These are phyloP conservation scores for Acanthis flammea DNA, from an alignment of 2,797 vertebrate genomes.

Conservation along the genomic window DNA sequence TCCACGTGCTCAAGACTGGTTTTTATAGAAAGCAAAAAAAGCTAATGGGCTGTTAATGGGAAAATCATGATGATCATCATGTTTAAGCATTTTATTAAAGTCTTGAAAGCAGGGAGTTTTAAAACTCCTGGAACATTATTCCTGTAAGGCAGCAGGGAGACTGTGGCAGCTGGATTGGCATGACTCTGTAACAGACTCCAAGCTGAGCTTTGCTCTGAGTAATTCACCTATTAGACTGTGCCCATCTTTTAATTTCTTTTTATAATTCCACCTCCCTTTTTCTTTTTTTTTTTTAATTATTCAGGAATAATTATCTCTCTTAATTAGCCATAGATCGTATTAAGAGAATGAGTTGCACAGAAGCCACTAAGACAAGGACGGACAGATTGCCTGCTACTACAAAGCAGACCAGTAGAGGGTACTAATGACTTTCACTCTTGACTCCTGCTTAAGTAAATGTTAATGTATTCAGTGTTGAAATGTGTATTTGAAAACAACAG, in stretches of 20 bases:
- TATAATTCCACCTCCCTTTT: neutral
- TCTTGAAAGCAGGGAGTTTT: neutral
- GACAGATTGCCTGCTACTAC: neutral
- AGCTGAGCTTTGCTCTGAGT: neutral
- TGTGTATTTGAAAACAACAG: neutral
- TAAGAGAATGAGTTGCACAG: neutral
- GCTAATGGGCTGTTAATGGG: neutral
- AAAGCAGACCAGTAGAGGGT: conserved; percentile 66
- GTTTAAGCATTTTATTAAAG: neutral
- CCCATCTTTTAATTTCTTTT: neutral
- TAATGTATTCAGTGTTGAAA: conserved; percentile 8
- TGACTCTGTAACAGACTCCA: neutral
- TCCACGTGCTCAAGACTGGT: neutral
- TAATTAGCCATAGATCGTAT: neutral
- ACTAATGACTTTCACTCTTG: conserved; percentile 45
- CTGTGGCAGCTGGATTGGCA: neutral
- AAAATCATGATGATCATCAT: neutral
- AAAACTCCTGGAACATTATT: neutral
- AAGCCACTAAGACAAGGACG: neutral
- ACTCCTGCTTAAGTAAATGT: conserved; percentile 15
- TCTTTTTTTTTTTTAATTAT: neutral
- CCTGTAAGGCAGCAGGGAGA: neutral
- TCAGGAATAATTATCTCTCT: neutral
- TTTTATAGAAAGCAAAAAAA: neutral
- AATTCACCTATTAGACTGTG: neutral